Percentiles rank a stretch among this genome's conserved stretches.
These are phyloP conservation scores for Phoxinus dragarum DNA, from an alignment of 2,797 vertebrate genomes.

Conservation along the genomic window DNA sequence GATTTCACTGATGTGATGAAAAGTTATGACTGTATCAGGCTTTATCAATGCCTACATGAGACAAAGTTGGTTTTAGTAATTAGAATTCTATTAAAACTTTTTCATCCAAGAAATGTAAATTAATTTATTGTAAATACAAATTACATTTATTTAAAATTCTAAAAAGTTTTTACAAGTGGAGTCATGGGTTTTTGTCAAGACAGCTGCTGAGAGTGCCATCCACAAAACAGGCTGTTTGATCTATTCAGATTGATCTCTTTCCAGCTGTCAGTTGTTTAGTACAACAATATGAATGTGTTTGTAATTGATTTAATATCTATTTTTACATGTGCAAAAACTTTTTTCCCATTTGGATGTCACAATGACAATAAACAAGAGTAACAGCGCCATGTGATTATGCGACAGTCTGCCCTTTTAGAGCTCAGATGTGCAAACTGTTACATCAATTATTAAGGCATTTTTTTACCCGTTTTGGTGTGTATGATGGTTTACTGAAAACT, in stretches of 20 bases:
- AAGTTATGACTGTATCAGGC: not conserved
- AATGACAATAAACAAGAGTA: conserved; percentile 12
- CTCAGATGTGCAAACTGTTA: conserved; percentile 8
- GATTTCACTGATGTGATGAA: not conserved
- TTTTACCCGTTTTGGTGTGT: not conserved
- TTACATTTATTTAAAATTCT: not conserved
- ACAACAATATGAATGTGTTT: conserved; percentile 12
- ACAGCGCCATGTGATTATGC: conserved; percentile 1
- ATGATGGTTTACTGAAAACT: conserved; percentile 25
- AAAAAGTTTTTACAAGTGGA: not conserved
- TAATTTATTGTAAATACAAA: not conserved
- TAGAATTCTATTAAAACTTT: not conserved
- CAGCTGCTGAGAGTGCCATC: not conserved
- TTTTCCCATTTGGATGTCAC: not conserved
- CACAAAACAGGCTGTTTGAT: not conserved
- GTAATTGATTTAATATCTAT: conserved; percentile 1
- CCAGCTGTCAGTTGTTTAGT: not conserved
- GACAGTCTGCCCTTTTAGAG: not conserved
- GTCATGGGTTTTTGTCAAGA: not conserved
- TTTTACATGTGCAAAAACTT: conserved; percentile 2
- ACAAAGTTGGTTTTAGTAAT: not conserved
- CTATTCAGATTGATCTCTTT: not conserved
- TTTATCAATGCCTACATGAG: not conserved
- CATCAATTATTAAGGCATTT: not conserved
- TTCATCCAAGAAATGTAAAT: not conserved